These are phyloP conservation scores for fruit fly (Drosophila melanogaster) DNA, from an alignment of 1,140 invertebrate genomes.

Conservation along the genomic window Release_6_plus_ISO1_MT NC_004354.4:21028001-21028500, in stretches of 20 bases:
- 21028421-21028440: not conserved
- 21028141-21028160: constrained; percentile 5
- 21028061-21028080: constrained; percentile 46
- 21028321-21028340: constrained; percentile 4
- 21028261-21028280: constrained; percentile 55
- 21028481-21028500: no score
- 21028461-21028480: no score
- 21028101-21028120: constrained; percentile 22
- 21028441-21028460: not conserved
- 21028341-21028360: not conserved
- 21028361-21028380: constrained; percentile 1
- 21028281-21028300: no score
- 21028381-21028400: not conserved
- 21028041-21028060: constrained; percentile 41
- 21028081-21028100: constrained; percentile 33
- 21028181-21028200: constrained; percentile 96
- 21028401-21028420: not conserved
- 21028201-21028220: constrained; percentile 94
- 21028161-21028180: constrained; percentile 85
- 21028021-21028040: constrained; percentile 36
- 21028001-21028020: not conserved
- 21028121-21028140: constrained; percentile 30
- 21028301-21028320: not conserved
- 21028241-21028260: constrained; percentile 95
- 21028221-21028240: constrained; percentile 96